A percentile compares a stretch with the other conserved stretches of the same genome.
Conservation (phyloP, 2,797 vertebrate genomes). For the Macrochelys suwanniensis region DNA sequence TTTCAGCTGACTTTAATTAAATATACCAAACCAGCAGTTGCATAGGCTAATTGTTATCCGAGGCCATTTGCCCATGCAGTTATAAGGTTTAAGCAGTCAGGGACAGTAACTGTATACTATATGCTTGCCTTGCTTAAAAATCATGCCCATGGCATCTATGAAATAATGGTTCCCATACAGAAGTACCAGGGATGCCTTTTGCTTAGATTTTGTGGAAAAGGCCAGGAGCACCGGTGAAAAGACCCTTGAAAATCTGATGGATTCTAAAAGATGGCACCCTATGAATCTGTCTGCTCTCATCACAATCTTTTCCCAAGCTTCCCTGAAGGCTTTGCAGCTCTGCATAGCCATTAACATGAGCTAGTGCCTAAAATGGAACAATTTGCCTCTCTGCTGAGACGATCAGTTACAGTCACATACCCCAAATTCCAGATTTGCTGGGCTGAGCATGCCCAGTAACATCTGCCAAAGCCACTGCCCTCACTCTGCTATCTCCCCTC, state of each 20-base stretch:
- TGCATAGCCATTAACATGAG: neutral
- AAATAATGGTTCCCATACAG: neutral
- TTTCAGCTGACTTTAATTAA: neutral
- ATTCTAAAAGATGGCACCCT: rapidly evolving
- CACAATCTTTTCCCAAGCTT: neutral
- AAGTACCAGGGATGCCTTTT: neutral
- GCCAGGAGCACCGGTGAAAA: neutral
- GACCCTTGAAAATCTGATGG: neutral
- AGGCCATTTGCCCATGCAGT: neutral
- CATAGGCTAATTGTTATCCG: rapidly evolving
- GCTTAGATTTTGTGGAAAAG: rapidly evolving
- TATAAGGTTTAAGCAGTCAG: neutral
- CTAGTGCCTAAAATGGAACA: neutral
- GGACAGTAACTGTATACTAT: rapidly evolving
- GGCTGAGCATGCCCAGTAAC: too few relatives aligned
- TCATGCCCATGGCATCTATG: rapidly evolving
- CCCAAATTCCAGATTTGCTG: too few relatives aligned
- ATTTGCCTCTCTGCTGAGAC: conserved; percentile 46
- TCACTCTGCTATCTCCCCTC: too few relatives aligned
- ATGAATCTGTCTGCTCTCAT: neutral
- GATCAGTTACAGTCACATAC: conserved; percentile 47
- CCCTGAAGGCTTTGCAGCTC: neutral
- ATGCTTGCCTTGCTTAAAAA: neutral
- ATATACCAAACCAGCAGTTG: rapidly evolving
- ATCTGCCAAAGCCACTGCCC: too few relatives aligned